Base-by-base conservation (phyloP, 2,113 vertebrate genomes). In the Sinocyclocheilus grahami region DNA sequence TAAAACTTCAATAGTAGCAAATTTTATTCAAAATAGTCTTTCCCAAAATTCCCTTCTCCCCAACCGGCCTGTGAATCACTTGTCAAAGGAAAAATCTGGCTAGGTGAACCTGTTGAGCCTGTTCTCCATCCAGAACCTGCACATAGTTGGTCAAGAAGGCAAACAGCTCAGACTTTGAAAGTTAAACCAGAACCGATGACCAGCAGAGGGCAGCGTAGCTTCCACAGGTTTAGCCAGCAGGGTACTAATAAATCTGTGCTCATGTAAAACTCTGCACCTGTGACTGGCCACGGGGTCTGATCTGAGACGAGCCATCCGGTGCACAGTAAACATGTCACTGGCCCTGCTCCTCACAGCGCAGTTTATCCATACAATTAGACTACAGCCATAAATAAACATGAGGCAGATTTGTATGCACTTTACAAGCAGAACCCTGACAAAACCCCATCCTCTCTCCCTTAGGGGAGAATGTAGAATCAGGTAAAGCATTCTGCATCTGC, bases 221-320 rank as follows among this genome's bases (percentile, higher is more conserved):
- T 80, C 83, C 84, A 60, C 24, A 24, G 69, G 46, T 62, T 82
- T 24, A 30, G 69, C 58, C 72, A 78, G 78, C 78, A 39, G 65
- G 81, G 46, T n/a, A 33, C 71, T 53, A 76, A 89, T 94, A 94
- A 94, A 94, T 95, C 91, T 90, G 86, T 1, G 86, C 89, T 93
- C 90, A 92, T 93, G 93, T 94, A 93, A 93, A 91, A 91, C 89
- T 94, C 92, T 90, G 92, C 93, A 95, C 93, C 93, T 95, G 94
- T 90, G 92, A 88, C 90, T 89, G 88, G 86, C 51, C 58, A 88
- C 62, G 85, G 88, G 87, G 85, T 87, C 91, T 74, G 89, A 80
- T 90, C 82, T 72, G 80, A 89, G 90, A 88, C 84, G 87, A 82
- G 75, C 83, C 76, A 48, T 87, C 76, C 60, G 71, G 77, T 20